Evolutionary conservation across 2,113 vertebrate species (phyloP).

Genomic region (Chionomys nivalis): DNA sequence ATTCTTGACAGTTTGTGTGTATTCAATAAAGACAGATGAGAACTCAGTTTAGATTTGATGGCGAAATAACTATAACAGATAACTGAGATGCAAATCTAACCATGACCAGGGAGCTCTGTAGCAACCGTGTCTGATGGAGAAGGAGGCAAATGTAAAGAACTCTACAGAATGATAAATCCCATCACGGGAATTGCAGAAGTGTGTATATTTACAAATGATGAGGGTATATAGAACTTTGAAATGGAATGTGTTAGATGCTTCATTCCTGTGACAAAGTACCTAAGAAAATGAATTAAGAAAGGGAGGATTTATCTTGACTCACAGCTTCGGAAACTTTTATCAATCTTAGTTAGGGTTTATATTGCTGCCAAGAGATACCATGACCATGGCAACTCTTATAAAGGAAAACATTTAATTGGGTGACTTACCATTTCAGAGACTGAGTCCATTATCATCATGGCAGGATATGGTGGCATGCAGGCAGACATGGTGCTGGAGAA

Average conservation of each 20-base stretch:
- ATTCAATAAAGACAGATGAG: slow-evolving; percentile 1
- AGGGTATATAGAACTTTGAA: background rate
- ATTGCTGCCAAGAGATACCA: no score
- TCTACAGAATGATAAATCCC: background rate
- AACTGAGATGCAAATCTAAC: background rate
- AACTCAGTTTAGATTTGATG: background rate
- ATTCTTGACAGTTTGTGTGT: background rate
- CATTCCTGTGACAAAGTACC: background rate
- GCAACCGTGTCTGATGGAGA: background rate
- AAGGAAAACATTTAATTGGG: no score
- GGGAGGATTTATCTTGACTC: background rate
- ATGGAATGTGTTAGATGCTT: background rate
- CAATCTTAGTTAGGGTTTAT: no score
- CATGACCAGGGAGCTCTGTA: background rate
- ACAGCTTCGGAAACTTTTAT: background rate
- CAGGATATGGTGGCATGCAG: no score
- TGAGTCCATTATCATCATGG: no score
- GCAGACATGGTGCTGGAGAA: no score
- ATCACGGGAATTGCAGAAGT: background rate
- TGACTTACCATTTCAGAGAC: no score
- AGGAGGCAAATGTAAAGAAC: background rate
- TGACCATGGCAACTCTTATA: no score
- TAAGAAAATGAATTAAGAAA: background rate
- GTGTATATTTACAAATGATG: background rate
- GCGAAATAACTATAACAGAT: background rate